A percentile compares a stretch with the other conserved stretches of the same genome.
These are phyloP conservation scores for Sesamia nonagrioides DNA, from an alignment of 1,140 invertebrate species.

Conservation along the genomic window DNA sequence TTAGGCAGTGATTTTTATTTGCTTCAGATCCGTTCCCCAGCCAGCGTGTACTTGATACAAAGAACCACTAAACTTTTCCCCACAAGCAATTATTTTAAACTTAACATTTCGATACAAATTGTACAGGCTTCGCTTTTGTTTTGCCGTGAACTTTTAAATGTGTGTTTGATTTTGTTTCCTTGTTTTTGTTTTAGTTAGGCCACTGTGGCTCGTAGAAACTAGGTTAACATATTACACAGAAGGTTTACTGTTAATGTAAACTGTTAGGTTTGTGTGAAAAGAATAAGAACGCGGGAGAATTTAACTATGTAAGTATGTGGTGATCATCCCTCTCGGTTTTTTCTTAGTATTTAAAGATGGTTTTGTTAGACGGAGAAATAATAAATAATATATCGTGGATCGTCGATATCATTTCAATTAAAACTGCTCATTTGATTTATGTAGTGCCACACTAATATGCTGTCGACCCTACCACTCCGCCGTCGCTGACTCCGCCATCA, in stretches of 20 bases:
- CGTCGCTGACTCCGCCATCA: no score
- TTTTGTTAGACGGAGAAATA: neutral
- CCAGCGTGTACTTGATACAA: constrained; percentile 40
- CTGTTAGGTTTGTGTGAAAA: constrained; percentile 3
- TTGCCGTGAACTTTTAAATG: constrained; percentile 33
- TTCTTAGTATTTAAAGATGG: neutral
- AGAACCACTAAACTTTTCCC: constrained; percentile 42
- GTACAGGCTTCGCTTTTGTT: constrained; percentile 19
- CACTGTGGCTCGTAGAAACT: constrained; percentile 28
- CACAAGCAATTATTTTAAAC: constrained; percentile 46
- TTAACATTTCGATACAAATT: constrained; percentile 48
- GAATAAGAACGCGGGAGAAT: constrained; percentile 3
- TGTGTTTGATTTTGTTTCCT: constrained; percentile 40
- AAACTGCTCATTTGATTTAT: no score
- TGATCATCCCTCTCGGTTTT: neutral
- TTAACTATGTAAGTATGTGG: neutral
- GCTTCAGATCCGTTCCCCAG: constrained; percentile 44
- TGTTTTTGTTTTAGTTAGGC: constrained; percentile 31
- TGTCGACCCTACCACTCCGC: no score
- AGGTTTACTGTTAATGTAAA: constrained; percentile 30
- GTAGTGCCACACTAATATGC: no score
- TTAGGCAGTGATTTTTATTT: constrained; percentile 47
- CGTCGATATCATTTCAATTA: no score
- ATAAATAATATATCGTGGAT: neutral
- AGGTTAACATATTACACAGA: constrained; percentile 28